Evolutionary conservation across 2,888 invertebrate genomes (phyloP).

Genomic region (Watsonalla binaria): DNA sequence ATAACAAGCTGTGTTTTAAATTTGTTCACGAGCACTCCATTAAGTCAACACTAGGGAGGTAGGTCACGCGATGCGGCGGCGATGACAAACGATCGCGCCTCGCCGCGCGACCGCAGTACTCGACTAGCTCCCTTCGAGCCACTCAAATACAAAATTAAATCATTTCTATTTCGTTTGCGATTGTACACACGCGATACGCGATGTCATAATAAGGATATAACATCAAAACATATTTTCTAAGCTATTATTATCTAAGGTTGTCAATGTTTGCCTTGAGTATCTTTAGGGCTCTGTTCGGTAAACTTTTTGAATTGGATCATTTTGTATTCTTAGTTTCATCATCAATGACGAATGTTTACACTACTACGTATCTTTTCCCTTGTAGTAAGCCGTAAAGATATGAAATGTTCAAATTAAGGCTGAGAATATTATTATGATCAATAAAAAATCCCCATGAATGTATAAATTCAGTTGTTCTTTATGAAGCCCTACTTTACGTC

Average conservation of each 20-base stretch:
- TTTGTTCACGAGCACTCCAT: slow-evolving; percentile 62
- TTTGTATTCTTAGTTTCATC: too few relatives aligned
- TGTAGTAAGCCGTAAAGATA: too few relatives aligned
- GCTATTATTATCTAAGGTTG: not conserved
- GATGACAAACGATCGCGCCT: slow-evolving; percentile 40
- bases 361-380: too few relatives aligned
- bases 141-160: slow-evolving; percentile 66
- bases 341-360: too few relatives aligned
- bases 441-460: too few relatives aligned
- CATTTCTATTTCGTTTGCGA: slow-evolving; percentile 65
- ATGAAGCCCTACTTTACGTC: not conserved
- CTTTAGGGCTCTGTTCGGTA: too few relatives aligned
- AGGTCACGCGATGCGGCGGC: slow-evolving; percentile 57
- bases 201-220: slow-evolving; percentile 41
- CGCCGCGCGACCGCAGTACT: slow-evolving; percentile 18
- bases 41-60: slow-evolving; percentile 59
- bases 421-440: too few relatives aligned
- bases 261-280: too few relatives aligned
- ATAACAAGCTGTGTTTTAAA: slow-evolving; percentile 47
- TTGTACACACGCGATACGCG: slow-evolving; percentile 59
- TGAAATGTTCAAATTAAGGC: too few relatives aligned
- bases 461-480: too few relatives aligned
- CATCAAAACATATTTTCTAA: not conserved
- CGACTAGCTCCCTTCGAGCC: slow-evolving; percentile 43
- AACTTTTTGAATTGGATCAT: too few relatives aligned